A percentile compares a stretch with the other conserved stretches of the same genome.
These are phyloP conservation scores for Willowsia nigromaculata DNA, from an alignment of 2,888 invertebrate species.

Conservation along the genomic window DNA sequence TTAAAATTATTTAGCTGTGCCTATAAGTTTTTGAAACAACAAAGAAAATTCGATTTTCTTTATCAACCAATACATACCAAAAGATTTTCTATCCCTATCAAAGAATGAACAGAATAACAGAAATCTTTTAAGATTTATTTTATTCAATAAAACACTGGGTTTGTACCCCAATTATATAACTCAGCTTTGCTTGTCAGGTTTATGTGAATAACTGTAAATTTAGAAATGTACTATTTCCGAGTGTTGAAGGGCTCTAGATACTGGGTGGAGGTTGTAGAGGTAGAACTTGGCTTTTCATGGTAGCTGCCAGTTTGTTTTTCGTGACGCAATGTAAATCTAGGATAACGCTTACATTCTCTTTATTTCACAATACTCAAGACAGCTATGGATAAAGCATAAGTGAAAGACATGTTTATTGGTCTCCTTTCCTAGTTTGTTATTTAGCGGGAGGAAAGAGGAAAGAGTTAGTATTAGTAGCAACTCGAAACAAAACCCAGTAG, in stretches of 20 bases:
- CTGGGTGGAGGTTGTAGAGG: too few species aligned
- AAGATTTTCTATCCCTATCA: too few species aligned
- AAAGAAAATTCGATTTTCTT: too few species aligned
- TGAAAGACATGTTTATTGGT: slow-evolving; percentile 8
- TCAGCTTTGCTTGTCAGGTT: background rate
- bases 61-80: too few species aligned
- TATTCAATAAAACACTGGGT: too few species aligned
- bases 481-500: background rate
- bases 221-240: background rate
- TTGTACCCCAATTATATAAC: background rate
- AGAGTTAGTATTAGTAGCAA: background rate
- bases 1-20: too few species aligned
- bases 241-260: background rate
- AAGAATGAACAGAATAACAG: too few species aligned
- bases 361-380: background rate
- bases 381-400: background rate
- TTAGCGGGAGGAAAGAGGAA: background rate
- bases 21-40: too few species aligned
- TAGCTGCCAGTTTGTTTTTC: background rate
- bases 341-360: background rate
- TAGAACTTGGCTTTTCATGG: background rate
- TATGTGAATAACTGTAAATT: background rate
- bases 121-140: too few species aligned
- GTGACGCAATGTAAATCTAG: background rate
- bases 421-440: background rate